Evolutionary conservation across 2,797 vertebrate species (phyloP).

Genomic region (Podarcis lilfordi): DNA sequence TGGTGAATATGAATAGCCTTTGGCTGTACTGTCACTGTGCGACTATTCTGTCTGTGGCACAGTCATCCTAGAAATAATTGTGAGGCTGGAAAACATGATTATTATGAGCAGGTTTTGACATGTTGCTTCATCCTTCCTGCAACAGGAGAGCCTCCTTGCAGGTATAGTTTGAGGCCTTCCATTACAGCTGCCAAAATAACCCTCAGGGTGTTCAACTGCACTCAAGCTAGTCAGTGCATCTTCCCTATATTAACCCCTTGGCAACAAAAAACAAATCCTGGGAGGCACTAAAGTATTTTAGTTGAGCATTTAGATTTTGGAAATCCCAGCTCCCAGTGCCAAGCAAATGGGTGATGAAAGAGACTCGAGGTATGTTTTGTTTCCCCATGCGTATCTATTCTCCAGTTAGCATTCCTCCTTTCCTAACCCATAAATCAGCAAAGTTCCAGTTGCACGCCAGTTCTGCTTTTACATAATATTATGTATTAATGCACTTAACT

Average conservation of each 20-base stretch:
- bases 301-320: slow-evolving; percentile 9
- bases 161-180: slow-evolving; percentile 52
- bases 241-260: slow-evolving; percentile 6
- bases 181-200: neutral
- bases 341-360: slow-evolving; percentile 19
- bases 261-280: slow-evolving; percentile 12
- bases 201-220: slow-evolving; percentile 21
- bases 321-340: neutral
- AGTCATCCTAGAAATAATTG: slow-evolving; percentile 49
- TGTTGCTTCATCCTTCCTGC: slow-evolving; percentile 54
- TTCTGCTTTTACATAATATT: neutral
- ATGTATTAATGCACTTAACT: slow-evolving; percentile 17
- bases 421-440: neutral
- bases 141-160: slow-evolving; percentile 36
- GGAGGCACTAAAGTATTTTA: neutral
- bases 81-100: slow-evolving; percentile 41
- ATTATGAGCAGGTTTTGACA: slow-evolving; percentile 48
- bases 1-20: slow-evolving; percentile 22
- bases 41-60: slow-evolving; percentile 21
- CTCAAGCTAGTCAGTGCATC: neutral
- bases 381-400: slow-evolving; percentile 5
- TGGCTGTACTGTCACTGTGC: slow-evolving; percentile 15
- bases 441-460: neutral
- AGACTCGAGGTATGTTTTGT: neutral
- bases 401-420: neutral